Conservation (phyloP, 2,888 invertebrate genomes). For the Lomographa bimaculata region DNA sequence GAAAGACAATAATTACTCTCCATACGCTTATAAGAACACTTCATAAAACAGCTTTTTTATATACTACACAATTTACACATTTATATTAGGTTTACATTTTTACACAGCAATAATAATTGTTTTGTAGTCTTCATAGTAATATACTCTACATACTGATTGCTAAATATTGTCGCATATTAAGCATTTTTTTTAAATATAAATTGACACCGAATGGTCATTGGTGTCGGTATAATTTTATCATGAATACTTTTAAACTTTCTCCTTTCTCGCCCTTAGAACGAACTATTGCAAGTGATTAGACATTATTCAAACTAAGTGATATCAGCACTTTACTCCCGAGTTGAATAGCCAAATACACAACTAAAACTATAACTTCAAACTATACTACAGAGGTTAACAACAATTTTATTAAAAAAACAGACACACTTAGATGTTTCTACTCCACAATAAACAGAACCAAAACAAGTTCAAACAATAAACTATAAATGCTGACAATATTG, state of each 20-base stretch:
- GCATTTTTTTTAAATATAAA: constrained; percentile 61
- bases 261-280: constrained; percentile 40
- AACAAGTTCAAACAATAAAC: constrained; percentile 63
- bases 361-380: constrained; percentile 59
- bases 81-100: constrained; percentile 81
- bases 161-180: constrained; percentile 83
- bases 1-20: constrained; percentile 60
- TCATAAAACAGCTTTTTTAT: constrained; percentile 78
- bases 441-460: constrained; percentile 52
- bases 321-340: constrained; percentile 61
- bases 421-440: constrained; percentile 54
- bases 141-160: constrained; percentile 79
- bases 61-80: constrained; percentile 82
- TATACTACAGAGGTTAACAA: constrained; percentile 63
- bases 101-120: constrained; percentile 81
- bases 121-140: constrained; percentile 76
- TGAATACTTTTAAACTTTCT: constrained; percentile 51
- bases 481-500: constrained; percentile 82
- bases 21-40: constrained; percentile 81
- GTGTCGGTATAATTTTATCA: constrained; percentile 58
- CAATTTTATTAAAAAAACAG: constrained; percentile 52
- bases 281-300: constrained; percentile 50
- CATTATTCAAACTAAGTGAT: constrained; percentile 46
- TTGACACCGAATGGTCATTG: constrained; percentile 64
- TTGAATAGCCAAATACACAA: constrained; percentile 61